phyloP scores from a whole-genome alignment of 2,113 vertebrate species.

The Semnornis frantzii region DNA sequence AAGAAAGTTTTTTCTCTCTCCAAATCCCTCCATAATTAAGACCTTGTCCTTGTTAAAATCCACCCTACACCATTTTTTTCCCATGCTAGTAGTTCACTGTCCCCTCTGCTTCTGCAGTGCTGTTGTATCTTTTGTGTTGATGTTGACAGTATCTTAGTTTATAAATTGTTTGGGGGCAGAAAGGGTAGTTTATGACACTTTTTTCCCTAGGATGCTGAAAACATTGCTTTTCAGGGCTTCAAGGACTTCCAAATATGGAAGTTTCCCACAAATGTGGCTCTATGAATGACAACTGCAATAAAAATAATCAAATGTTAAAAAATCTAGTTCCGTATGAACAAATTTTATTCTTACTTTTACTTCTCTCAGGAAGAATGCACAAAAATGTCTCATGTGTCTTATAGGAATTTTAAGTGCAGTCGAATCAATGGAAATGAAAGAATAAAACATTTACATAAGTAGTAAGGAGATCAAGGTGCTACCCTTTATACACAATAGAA shows the following conservation, averaged over 20 bases:
- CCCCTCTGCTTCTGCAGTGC: neutral
- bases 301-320: neutral
- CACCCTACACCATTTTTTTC: neutral
- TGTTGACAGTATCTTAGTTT: neutral
- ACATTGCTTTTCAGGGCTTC: neutral
- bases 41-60: constrained; percentile 25
- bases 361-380: neutral
- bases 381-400: accelerated
- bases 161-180: neutral
- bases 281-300: neutral
- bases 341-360: neutral
- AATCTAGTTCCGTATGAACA: neutral
- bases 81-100: neutral
- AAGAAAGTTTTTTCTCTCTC: neutral
- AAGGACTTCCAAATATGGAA: neutral
- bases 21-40: constrained; percentile 45
- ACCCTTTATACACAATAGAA: neutral
- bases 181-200: neutral
- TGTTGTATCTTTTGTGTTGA: neutral
- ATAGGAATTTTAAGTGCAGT: neutral
- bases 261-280: neutral
- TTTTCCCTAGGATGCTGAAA: neutral
- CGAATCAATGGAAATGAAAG: neutral
- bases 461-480: neutral
- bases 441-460: neutral